Conservation (phyloP, 37 sponge, comb jelly and placozoan genomes). For the Axinella damicornis region DNA sequence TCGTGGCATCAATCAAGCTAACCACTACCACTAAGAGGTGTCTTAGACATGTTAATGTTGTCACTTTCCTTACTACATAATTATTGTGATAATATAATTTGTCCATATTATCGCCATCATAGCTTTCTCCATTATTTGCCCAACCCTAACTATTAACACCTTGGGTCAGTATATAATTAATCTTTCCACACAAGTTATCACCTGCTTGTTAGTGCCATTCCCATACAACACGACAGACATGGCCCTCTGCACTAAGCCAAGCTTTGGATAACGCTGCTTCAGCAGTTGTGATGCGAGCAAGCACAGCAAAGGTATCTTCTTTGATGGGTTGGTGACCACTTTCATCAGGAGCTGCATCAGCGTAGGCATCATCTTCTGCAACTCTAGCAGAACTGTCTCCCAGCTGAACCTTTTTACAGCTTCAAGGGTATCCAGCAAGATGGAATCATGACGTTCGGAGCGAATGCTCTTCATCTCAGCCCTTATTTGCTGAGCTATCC, state of each 20-base stretch:
- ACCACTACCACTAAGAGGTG: no score
- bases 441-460: not conserved
- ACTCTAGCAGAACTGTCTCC: slow-evolving; percentile 19
- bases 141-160: no score
- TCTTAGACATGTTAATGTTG: no score
- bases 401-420: slow-evolving; percentile 18
- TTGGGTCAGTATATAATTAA: no score
- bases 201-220: not conserved
- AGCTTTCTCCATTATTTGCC: no score
- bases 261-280: not conserved
- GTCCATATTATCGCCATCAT: no score
- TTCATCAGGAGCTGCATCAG: slow-evolving; percentile 16
- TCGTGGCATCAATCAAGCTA: no score
- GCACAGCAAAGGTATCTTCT: slow-evolving; percentile 7
- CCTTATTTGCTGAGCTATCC: no score
- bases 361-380: slow-evolving; percentile 8
- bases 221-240: slow-evolving; percentile 47
- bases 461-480: no score
- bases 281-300: slow-evolving; percentile 33
- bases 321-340: slow-evolving; percentile 1
- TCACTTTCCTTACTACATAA: no score
- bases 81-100: no score
- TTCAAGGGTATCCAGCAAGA: not conserved
- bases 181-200: no score
- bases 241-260: slow-evolving; percentile 32